Evolutionary conservation across 2,113 vertebrate species (phyloP), one percentile per base, ranked within the genome.

Genomic region (Jacana jacana): DNA sequence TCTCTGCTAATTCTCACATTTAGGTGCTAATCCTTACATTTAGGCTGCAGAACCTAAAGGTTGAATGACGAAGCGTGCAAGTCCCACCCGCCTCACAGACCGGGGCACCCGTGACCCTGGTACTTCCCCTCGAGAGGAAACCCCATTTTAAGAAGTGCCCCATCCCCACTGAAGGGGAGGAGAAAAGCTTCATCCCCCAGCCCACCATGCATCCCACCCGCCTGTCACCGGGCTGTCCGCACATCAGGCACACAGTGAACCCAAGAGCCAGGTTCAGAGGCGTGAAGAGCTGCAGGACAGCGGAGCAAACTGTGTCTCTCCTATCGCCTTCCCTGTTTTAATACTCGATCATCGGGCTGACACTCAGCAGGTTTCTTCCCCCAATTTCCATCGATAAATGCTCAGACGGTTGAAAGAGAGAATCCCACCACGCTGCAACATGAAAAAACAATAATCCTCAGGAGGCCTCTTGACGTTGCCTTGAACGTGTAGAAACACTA

Each of bases 41-140:
- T 12, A 9, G 23, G 60, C 4, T 30, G 65, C 73, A 33, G 60
- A 78, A 33, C 60, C 17, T 54, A 9, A 52, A 10, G 11, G 5
- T 24, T 4, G 23, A 44, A 19, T 1, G 46, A 33, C 2, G 27
- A 39, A 55, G 24, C 3, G 24, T 5, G 1, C 1, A 5, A 40
- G 52, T 17, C 54, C 48, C 30, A 4, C 48, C 3, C 24, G 44
- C 49, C 68, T 30, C 18, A 24, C 0, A 51, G 24, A 2, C 19
- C 4, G 3, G 39, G 9, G 16, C 22, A 52, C 63, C 2, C 20
- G 3, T 4, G 48, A n/a, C 31, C 55, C 44, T 11, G 30, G 40
- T 55, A 6, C 49, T 24, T 11, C 20, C 48, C n/a, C n/a, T 25
- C 19, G 9, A 30, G 7, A 55, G 28, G 27, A 73, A 69, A 8